Base-by-base conservation (phyloP, 2,797 vertebrate genomes). In the Spinibarbus caldwelli region DNA sequence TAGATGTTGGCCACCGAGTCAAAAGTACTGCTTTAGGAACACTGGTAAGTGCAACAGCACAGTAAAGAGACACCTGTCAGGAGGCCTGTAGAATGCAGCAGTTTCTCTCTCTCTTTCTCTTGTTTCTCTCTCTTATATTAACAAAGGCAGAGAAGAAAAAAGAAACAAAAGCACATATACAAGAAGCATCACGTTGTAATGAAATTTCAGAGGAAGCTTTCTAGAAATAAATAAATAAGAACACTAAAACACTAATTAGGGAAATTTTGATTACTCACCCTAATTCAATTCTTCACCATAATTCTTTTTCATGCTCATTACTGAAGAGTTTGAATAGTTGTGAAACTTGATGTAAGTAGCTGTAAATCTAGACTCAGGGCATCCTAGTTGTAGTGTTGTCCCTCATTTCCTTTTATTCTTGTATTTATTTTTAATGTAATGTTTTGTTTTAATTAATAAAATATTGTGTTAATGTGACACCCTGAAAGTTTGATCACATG, bases 291-390 rank as follows among this genome's bases (percentile, higher is more conserved):
- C n/a, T n/a, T n/a, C n/a, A n/a, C n/a, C n/a, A n/a, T n/a, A n/a
- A n/a, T 67, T 57, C 17, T 79, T 80, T 68, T 86, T 78, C 47
- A 73, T 87, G 78, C 31, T 45, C 36, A 10, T 7, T 80, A 87
- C 86, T 84, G 76, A 87, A 83, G 79, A 78, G 81, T 43, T 73
- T 29, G 76, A 83, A 87, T 70, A 41, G 70, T 72, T 89, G 85
- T 83, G 66, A 86, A 89, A 84, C 87, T 91, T 87, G 89, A 85
- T 73, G 78, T 43, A 52, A 68, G 85, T 62, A 57, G 15, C 31
- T 82, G 23, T 43, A 43, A 71, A 62, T 64, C 77, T 79, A 64
- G 10, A 64, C 36, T 64, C 4, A 23, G 59, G 26, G 6, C 6
- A 79, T 47, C 41, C n/a, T 79, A 45, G 26, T 19, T 21, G 14